Conservation (phyloP, 2,797 vertebrate species). For the Falco cherrug region DNA sequence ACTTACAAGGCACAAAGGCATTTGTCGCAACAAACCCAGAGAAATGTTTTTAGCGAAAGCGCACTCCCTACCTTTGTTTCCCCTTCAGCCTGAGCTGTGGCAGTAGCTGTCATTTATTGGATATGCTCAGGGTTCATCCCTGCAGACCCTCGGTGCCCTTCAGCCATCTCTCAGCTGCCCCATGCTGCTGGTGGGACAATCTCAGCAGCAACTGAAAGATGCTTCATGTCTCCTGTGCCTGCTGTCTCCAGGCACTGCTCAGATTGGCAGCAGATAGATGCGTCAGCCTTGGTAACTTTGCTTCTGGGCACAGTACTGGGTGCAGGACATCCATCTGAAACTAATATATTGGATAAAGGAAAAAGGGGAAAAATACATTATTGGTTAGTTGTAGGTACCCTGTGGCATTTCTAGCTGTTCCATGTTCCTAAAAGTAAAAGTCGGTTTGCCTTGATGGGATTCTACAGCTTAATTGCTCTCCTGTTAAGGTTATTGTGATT, state of each 20-base stretch:
- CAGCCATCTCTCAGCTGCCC: not conserved
- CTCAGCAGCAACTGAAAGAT: not conserved
- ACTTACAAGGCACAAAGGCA: not conserved
- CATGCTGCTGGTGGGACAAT: not conserved
- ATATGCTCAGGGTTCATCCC: not conserved
- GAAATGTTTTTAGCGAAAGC: not conserved
- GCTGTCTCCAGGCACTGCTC: not conserved
- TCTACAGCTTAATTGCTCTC: not conserved
- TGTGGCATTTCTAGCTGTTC: not conserved
- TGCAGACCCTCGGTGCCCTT: accelerated
- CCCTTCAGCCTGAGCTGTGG: not conserved
- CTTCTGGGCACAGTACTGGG: not conserved
- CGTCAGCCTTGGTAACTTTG: not conserved
- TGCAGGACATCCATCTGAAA: not conserved
- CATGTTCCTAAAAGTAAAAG: not conserved
- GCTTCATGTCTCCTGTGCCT: accelerated
- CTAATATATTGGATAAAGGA: not conserved
- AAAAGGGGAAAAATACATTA: not conserved
- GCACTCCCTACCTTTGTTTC: not conserved
- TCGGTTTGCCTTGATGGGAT: not conserved
- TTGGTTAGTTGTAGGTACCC: accelerated
- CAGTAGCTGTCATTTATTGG: not conserved
- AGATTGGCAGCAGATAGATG: not conserved
- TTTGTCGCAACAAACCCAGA: not conserved
- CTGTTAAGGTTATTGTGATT: not conserved